These are phyloP conservation scores for Diplosoma virens DNA, from an alignment of 23 tunicate genomes.

Conservation along the genomic window DNA sequence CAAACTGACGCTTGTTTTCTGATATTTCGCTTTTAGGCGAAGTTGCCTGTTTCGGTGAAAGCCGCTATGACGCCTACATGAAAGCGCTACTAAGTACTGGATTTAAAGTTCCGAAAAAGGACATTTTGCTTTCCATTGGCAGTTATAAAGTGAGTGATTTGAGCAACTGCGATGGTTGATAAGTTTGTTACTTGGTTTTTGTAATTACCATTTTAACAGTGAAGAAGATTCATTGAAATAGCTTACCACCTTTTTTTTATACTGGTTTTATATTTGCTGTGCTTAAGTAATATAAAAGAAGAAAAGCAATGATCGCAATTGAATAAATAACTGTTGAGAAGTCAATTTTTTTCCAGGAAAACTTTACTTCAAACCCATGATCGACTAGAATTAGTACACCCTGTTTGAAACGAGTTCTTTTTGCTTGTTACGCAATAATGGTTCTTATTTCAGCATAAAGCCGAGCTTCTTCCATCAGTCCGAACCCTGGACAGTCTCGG, in stretches of 20 bases:
- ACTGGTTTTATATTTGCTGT: no score
- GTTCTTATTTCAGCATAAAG: slow-evolving; percentile 53
- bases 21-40: no score
- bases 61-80: slow-evolving; percentile 74
- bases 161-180: background rate
- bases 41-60: slow-evolving; percentile 90
- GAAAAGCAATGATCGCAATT: no score
- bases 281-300: no score
- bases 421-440: background rate
- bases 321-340: no score
- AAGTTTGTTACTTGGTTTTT: background rate
- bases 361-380: no score
- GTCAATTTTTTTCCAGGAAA: no score
- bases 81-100: slow-evolving; percentile 92
- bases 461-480: slow-evolving; percentile 74
- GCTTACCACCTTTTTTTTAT: no score
- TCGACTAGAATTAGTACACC: no score
- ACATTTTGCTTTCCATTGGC: slow-evolving; percentile 81
- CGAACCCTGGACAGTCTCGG: slow-evolving; percentile 72
- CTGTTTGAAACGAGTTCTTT: background rate
- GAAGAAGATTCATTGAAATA: no score
- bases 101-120: slow-evolving; percentile 73
- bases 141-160: slow-evolving; percentile 57
- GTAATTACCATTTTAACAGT: no score
- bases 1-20: no score